These are phyloP conservation scores for Mustela lutreola DNA, from an alignment of 2,113 vertebrate species.

Conservation along the genomic window DNA sequence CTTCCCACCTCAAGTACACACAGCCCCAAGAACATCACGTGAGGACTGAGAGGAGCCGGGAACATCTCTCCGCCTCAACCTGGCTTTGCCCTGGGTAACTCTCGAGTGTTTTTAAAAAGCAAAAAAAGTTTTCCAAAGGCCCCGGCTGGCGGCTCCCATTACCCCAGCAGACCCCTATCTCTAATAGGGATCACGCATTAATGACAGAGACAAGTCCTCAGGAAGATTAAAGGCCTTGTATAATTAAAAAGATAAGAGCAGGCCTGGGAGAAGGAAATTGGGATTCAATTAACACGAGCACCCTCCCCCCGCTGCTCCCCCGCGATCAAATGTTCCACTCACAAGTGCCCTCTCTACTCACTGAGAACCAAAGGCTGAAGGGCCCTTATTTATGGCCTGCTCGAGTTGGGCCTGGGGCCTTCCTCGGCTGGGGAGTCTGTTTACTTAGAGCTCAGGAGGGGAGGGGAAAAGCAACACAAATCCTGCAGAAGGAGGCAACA, in stretches of 20 bases:
- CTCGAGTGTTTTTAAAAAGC: conserved; percentile 50
- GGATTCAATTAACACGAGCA: conserved; percentile 82
- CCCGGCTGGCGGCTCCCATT: conserved; percentile 57
- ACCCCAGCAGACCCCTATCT: conserved; percentile 77
- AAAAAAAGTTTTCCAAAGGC: conserved; percentile 66
- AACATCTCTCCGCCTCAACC: neutral
- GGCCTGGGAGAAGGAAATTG: conserved; percentile 83
- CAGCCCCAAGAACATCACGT: neutral
- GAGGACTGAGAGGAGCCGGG: neutral
- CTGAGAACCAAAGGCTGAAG: conserved; percentile 74
- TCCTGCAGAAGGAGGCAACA: conserved; percentile 68
- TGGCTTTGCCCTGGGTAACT: neutral
- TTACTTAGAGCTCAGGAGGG: conserved; percentile 72
- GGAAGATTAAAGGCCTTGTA: conserved; percentile 84
- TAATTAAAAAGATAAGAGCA: conserved; percentile 86
- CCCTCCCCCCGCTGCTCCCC: conserved; percentile 63
- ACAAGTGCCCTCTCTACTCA: conserved; percentile 68
- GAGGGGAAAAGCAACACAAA: conserved; percentile 71
- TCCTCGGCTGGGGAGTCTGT: conserved; percentile 76
- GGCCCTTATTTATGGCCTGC: conserved; percentile 81
- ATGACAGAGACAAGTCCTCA: conserved; percentile 80
- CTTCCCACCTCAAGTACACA: neutral
- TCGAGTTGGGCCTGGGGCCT: conserved; percentile 73
- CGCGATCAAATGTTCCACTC: conserved; percentile 80
- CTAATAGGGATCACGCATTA: conserved; percentile 75